Evolutionary conservation across 2,888 invertebrate genomes (phyloP).

Genomic region (Kuschelorhynchus macadamiae): DNA sequence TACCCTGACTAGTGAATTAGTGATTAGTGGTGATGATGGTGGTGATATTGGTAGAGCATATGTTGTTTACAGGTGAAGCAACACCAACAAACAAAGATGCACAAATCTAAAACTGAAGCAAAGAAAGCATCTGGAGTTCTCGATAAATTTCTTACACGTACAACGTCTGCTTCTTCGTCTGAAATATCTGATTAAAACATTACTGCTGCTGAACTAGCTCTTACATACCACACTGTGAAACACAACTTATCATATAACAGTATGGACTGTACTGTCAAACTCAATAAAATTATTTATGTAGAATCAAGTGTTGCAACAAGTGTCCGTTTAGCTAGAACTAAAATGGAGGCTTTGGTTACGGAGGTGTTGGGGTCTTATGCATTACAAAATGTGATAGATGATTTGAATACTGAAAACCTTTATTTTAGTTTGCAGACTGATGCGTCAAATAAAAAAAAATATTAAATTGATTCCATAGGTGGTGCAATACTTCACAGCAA

Average conservation of each 20-base stretch:
- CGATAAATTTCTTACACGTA: conserved; percentile 8
- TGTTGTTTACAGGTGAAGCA: background rate
- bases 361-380: conserved; percentile 20
- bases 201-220: conserved; percentile 19
- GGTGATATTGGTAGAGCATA: background rate
- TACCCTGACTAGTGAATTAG: too few species aligned
- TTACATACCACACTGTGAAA: conserved; percentile 59
- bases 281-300: conserved; percentile 37
- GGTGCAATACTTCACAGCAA: conserved; percentile 47
- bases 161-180: background rate
- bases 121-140: conserved; percentile 15
- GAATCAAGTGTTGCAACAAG: conserved; percentile 27
- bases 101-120: conserved; percentile 12
- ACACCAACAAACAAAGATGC: background rate
- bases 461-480: conserved; percentile 51
- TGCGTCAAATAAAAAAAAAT: conserved; percentile 54
- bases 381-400: conserved; percentile 29
- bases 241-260: conserved; percentile 59
- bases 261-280: conserved; percentile 53
- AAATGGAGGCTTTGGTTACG: conserved; percentile 16
- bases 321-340: conserved; percentile 17
- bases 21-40: background rate
- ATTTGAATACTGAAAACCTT: conserved; percentile 32
- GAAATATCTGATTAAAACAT: conserved; percentile 1
- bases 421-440: conserved; percentile 27